These are phyloP conservation scores for Champsocephalus gunnari DNA, from an alignment of 2,797 vertebrate species.

Conservation along the genomic window DNA sequence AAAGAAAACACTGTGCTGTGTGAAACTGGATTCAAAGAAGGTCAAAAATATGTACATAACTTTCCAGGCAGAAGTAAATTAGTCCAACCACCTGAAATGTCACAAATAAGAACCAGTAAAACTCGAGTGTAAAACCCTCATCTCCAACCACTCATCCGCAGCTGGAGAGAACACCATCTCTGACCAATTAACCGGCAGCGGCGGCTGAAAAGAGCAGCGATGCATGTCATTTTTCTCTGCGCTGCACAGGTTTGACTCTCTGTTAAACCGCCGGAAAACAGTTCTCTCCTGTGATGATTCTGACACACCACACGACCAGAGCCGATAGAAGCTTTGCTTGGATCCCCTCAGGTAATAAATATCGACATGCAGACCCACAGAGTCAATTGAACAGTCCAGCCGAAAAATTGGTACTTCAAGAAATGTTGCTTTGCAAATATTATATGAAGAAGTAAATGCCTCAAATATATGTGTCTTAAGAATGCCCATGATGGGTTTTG, in stretches of 20 bases:
- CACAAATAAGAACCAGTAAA: neutral
- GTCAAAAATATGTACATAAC: neutral
- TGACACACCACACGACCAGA: constrained; percentile 19
- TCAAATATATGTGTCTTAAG: constrained; percentile 5
- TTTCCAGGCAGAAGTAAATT: neutral
- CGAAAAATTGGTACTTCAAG: constrained; percentile 18
- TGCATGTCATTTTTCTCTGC: constrained; percentile 22
- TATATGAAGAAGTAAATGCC: constrained; percentile 11
- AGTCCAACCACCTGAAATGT: constrained; percentile 7
- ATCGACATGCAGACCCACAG: constrained; percentile 17
- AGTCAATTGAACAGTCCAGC: constrained; percentile 18
- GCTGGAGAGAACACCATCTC: constrained; percentile 22
- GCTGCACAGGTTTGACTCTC: constrained; percentile 31
- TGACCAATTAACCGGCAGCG: constrained; percentile 33
- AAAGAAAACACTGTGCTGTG: neutral
- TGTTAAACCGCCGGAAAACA: constrained; percentile 21
- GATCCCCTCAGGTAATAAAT: constrained; percentile 15
- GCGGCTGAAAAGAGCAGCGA: constrained; percentile 26
- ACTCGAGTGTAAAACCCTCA: constrained; percentile 6
- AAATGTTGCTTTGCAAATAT: constrained; percentile 27
- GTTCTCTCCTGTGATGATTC: constrained; percentile 32
- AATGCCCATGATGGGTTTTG: neutral
- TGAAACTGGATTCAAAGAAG: neutral
- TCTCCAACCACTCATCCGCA: constrained; percentile 9
- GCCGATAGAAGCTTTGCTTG: constrained; percentile 10